Evolutionary conservation across 2,888 invertebrate genomes (phyloP).

Genomic region (Phlogophora meticulosa): DNA sequence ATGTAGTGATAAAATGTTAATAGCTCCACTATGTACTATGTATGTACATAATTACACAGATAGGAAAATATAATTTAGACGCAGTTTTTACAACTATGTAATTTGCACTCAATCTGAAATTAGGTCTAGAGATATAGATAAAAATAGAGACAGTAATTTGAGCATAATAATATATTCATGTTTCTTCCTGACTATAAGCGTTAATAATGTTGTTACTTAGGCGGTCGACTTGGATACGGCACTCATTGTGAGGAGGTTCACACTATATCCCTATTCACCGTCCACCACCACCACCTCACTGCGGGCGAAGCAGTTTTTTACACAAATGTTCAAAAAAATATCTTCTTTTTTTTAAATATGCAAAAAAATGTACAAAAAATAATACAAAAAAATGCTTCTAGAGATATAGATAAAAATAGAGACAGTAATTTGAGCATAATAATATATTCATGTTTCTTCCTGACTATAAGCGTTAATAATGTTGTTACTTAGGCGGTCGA

Average conservation of each 20-base stretch:
- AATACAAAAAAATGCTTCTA: no score
- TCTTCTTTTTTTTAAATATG: no score
- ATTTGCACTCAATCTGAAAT: slow-evolving; percentile 7
- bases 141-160: background rate
- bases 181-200: background rate
- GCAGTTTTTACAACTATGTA: slow-evolving; percentile 15
- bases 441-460: background rate
- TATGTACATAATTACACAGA: slow-evolving; percentile 12
- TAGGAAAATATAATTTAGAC: slow-evolving; percentile 1
- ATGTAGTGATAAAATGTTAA: slow-evolving; percentile 36
- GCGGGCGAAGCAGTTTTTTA: no score
- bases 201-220: background rate
- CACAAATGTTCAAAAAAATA: no score
- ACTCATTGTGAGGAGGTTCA: no score
- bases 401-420: background rate
- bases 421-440: background rate
- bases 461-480: background rate
- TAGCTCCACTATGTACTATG: slow-evolving; percentile 1
- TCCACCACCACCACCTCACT: no score
- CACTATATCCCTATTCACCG: no score
- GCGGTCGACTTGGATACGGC: no score
- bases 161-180: background rate
- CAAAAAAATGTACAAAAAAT: no score
- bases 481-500: background rate
- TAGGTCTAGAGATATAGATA: background rate